These are phyloP conservation scores for Geotrupes spiniger DNA, from an alignment of 2,888 invertebrate species.

Conservation along the genomic window DNA sequence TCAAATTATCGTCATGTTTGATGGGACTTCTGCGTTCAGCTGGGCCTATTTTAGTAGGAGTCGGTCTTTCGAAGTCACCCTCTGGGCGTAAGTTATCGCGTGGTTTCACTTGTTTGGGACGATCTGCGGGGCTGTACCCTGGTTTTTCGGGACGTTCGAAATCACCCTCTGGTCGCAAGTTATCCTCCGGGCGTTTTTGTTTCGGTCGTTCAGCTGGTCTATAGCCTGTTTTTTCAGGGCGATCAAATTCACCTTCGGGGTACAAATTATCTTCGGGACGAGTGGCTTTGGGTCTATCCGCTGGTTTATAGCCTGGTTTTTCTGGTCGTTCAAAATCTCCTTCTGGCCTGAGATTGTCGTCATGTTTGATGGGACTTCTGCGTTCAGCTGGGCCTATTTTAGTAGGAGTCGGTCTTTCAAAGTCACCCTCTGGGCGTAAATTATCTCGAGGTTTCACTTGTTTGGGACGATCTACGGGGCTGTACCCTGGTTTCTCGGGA, in stretches of 20 bases:
- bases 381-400: conserved; percentile 57
- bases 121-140: conserved; percentile 50
- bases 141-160: conserved; percentile 53
- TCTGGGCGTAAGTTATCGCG: conserved; percentile 53
- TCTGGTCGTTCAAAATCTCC: conserved; percentile 55
- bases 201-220: conserved; percentile 49
- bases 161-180: conserved; percentile 58
- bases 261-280: conserved; percentile 52
- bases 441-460: conserved; percentile 40
- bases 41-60: conserved; percentile 51
- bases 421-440: conserved; percentile 47
- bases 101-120: conserved; percentile 45
- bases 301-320: conserved; percentile 46
- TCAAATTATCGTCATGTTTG: conserved; percentile 58
- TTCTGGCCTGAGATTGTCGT: conserved; percentile 52
- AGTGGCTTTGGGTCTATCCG: conserved; percentile 46
- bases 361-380: conserved; percentile 54
- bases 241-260: conserved; percentile 50
- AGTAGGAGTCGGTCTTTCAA: conserved; percentile 47
- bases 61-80: conserved; percentile 53
- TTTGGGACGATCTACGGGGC: conserved; percentile 52
- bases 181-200: conserved; percentile 57
- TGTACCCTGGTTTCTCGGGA: conserved; percentile 51
- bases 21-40: conserved; percentile 49
- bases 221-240: conserved; percentile 43